Evolutionary conservation across 30 jellyfish, hydroid and myxozoan genomes (phyloP).

Genomic region (Turritopsis rubra): DNA sequence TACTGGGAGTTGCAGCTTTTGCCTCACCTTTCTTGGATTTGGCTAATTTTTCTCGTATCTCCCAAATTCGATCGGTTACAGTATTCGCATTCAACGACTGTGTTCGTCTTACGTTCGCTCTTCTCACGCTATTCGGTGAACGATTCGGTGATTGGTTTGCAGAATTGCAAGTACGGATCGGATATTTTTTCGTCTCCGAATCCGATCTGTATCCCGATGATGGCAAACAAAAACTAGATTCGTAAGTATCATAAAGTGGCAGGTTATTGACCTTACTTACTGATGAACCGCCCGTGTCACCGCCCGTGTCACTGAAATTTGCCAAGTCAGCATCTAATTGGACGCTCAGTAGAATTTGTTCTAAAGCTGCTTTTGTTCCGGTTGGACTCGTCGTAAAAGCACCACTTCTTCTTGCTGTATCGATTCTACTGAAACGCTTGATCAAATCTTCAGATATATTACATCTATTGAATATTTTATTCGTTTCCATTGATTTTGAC

Average conservation of each 20-base stretch:
- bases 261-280: not conserved
- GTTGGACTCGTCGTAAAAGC: conserved; percentile 9
- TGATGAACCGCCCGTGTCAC: not conserved
- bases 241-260: conserved; percentile 17
- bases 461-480: not conserved
- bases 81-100: conserved; percentile 14
- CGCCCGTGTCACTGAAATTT: conserved; percentile 12
- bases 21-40: not conserved
- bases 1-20: not conserved
- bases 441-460: conserved; percentile 9
- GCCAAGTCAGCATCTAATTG: conserved; percentile 15
- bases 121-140: conserved; percentile 4
- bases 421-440: conserved; percentile 2
- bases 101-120: conserved; percentile 8
- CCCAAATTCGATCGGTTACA: conserved; percentile 15
- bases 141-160: conserved; percentile 17
- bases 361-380: conserved; percentile 12
- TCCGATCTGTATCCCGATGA: conserved; percentile 27
- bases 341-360: conserved; percentile 9
- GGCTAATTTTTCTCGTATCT: not conserved
- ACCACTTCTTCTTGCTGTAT: not conserved
- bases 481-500: not conserved
- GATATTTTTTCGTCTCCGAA: conserved; percentile 16
- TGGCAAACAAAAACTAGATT: conserved; percentile 19
- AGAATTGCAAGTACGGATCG: conserved; percentile 21